These are phyloP conservation scores for Parnassius glacialis DNA, from an alignment of 2,888 invertebrate genomes.

Conservation along the genomic window DNA sequence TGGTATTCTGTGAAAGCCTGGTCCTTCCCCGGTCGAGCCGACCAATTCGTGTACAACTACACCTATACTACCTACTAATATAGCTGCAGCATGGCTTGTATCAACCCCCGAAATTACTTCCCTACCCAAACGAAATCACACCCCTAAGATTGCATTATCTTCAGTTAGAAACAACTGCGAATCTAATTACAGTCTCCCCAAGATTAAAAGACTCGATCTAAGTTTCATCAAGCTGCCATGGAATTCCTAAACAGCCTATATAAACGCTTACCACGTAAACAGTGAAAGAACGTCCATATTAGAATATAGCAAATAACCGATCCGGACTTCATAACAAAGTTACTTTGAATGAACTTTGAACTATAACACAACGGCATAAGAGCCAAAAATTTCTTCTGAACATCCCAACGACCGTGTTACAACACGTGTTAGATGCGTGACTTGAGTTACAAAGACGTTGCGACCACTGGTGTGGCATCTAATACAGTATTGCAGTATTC, in stretches of 20 bases:
- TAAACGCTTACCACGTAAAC: constrained; percentile 19
- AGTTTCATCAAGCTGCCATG: constrained; percentile 12
- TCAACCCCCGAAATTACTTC: too few relatives aligned
- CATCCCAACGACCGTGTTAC: background rate
- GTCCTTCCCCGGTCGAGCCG: too few relatives aligned
- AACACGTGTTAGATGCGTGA: constrained; percentile 17
- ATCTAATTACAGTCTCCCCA: background rate
- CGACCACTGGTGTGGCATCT: background rate
- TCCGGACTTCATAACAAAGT: constrained; percentile 11
- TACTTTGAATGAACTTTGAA: constrained; percentile 3
- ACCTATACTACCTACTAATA: too few relatives aligned
- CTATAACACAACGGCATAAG: background rate
- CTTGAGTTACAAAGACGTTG: constrained; percentile 2
- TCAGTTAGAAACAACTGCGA: constrained; percentile 1
- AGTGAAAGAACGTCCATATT: constrained; percentile 20
- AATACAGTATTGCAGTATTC: constrained; percentile 5
- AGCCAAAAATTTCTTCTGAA: constrained; percentile 4
- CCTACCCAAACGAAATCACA: background rate
- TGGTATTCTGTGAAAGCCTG: too few relatives aligned
- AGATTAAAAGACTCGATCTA: constrained; percentile 14
- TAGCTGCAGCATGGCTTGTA: too few relatives aligned
- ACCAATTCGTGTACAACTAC: too few relatives aligned
- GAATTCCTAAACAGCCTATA: constrained; percentile 20
- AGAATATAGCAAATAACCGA: constrained; percentile 17
- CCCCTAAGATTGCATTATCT: background rate